Conservation (phyloP, 2,888 invertebrate species). For the Strigamia crassipes region DNA sequence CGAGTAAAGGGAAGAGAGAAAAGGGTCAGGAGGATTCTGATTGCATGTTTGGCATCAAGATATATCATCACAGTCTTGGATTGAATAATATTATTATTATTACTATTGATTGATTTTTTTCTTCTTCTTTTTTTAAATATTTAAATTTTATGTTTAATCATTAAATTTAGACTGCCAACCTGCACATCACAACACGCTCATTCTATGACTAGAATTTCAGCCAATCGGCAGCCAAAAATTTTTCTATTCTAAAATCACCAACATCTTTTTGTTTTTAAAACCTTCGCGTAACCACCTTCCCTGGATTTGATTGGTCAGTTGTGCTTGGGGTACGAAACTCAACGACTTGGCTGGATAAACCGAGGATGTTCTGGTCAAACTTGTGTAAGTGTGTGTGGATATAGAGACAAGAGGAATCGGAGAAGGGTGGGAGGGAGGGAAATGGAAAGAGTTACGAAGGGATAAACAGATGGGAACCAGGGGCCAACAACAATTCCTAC, state of each 20-base stretch:
- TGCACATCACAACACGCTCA: conserved; percentile 33
- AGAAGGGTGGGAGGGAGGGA: neutral
- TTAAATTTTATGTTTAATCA: conserved; percentile 5
- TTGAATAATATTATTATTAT: conserved; percentile 27
- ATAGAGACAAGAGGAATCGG: neutral
- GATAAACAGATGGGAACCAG: conserved; percentile 38
- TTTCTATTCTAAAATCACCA: conserved; percentile 29
- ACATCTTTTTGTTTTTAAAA: neutral
- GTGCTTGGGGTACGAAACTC: conserved; percentile 28
- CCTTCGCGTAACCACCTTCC: neutral
- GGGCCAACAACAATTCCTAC: conserved; percentile 38
- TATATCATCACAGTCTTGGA: conserved; percentile 45
- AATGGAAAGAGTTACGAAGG: conserved; percentile 28
- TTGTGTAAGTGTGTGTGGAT: neutral
- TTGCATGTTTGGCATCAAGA: conserved; percentile 47
- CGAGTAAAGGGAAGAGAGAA: conserved; percentile 17
- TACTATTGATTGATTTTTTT: conserved; percentile 18
- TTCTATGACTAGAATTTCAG: conserved; percentile 37
- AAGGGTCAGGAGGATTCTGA: conserved; percentile 21
- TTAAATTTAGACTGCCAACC: conserved; percentile 38
- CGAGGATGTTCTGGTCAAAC: conserved; percentile 10
- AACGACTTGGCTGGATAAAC: conserved; percentile 20
- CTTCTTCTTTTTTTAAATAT: too few species aligned
- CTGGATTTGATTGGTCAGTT: conserved; percentile 32
- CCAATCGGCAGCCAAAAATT: conserved; percentile 39